Base-by-base conservation (phyloP, 1,140 invertebrate genomes). In the Gryllus bimaculatus region DNA sequence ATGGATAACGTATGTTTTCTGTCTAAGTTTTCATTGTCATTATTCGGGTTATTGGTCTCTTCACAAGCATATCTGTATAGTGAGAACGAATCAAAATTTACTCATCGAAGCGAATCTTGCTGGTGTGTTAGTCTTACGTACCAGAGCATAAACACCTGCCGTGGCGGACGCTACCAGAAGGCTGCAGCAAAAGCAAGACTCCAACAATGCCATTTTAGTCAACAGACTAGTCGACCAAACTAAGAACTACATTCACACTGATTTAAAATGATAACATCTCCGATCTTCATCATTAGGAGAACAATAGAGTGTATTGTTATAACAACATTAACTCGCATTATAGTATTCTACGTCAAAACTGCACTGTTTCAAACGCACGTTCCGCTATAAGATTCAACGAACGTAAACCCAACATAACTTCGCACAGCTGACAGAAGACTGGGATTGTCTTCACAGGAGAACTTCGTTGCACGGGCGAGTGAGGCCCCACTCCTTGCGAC, bases 171-270 rank as follows among this genome's bases (percentile, higher is more conserved):
- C 78, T 15, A 80, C 75, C 47, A 78, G 73, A 13, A 80, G 54
- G 73, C 78, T 80, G 78, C 80, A 80, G 76, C 78, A 80, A 20
- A 78, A 73, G 73, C 78, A 80, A 21, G 78, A 73, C 20, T 80
- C 77, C 8, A 80, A 75, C 18, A 80, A 13, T 12, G 80, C 80
- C 80, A 80, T 80, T 15, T n/a, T 54, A 39, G 26, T 39, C 26
- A 39, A 39, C 26, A 39, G 26, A 39, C 26, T 39, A 39, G 26
- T 39, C 54, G 54, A 10, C 54, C 18, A 13, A 10, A 18, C 54
- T 66, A 66, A 13, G 54, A 66, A 66, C 18, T 66, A 66, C 54
- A 18, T 66, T 18, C 18, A 18, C 54, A 66, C 18, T 66, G 10
- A 13, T 66, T 10, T 10, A 66, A 66, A 13, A 18, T 66, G 10